These are phyloP conservation scores for Kradibia gibbosae DNA, from an alignment of 1,140 invertebrate genomes.

Conservation along the genomic window DNA sequence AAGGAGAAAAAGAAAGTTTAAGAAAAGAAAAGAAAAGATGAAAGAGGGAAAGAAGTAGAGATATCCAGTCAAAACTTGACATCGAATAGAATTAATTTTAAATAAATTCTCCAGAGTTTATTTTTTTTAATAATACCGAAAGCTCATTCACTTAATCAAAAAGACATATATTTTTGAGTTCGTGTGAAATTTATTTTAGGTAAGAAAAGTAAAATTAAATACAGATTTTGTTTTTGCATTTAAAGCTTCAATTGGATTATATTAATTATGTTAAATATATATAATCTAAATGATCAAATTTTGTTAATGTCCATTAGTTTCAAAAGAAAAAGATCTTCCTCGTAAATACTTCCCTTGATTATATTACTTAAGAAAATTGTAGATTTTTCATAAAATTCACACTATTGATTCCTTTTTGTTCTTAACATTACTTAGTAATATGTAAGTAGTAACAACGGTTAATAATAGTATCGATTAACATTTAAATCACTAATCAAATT, in stretches of 20 bases:
- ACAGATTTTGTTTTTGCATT: not conserved
- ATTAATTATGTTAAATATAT: not conserved
- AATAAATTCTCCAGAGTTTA: conserved; percentile 13
- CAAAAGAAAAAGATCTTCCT: not conserved
- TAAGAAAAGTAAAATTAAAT: not conserved
- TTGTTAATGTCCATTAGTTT: not conserved
- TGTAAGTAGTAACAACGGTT: too few relatives aligned
- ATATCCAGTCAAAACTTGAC: not conserved
- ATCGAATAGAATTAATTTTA: conserved; percentile 45
- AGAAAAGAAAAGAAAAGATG: too few relatives aligned
- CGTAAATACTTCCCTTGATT: not conserved
- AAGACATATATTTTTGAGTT: not conserved
- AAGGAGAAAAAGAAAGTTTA: too few relatives aligned
- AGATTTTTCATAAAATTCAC: not conserved
- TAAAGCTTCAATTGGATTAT: not conserved
- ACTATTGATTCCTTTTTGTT: too few relatives aligned
- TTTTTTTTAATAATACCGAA: conserved; percentile 5
- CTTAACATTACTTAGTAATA: too few relatives aligned
- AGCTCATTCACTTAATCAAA: not conserved
- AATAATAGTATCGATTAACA: too few relatives aligned
- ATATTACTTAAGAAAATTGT: not conserved
- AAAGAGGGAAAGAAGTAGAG: not conserved
- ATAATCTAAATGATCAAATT: not conserved
- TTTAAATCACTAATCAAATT: not conserved
- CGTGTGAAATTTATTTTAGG: not conserved